Evolutionary conservation across 2,888 invertebrate genomes (phyloP).

Genomic region (Pyrrhosoma nymphula): DNA sequence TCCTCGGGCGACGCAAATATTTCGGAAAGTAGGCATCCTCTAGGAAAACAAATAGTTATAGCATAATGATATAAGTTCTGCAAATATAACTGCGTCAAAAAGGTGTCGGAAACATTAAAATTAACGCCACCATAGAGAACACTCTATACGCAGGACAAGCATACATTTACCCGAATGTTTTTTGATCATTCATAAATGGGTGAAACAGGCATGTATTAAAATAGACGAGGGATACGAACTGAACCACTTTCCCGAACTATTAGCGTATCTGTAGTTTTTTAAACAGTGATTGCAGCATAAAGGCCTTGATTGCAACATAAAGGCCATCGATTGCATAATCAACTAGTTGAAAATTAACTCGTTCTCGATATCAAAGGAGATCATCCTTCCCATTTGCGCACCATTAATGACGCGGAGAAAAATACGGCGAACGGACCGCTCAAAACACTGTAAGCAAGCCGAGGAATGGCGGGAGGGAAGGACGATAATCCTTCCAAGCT

Average conservation of each 20-base stretch:
- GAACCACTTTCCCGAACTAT: not conserved
- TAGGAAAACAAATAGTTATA: too few relatives aligned
- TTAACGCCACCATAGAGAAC: too few relatives aligned
- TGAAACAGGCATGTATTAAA: not conserved
- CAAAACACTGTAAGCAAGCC: not conserved
- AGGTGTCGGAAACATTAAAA: too few relatives aligned
- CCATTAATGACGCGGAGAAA: not conserved
- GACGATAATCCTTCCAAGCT: not conserved
- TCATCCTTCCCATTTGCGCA: not conserved
- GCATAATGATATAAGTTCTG: too few relatives aligned
- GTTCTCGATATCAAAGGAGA: not conserved
- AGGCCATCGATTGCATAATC: not conserved
- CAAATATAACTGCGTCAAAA: too few relatives aligned
- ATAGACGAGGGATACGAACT: not conserved
- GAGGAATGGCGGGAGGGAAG: not conserved
- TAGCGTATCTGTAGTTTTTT: not conserved
- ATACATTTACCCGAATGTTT: not conserved
- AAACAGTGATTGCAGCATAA: not conserved
- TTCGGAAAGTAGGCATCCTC: too few relatives aligned
- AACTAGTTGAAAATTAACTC: not conserved
- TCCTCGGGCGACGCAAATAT: too few relatives aligned
- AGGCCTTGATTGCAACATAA: too few relatives aligned
- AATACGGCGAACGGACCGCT: not conserved
- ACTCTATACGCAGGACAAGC: too few relatives aligned
- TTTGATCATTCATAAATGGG: not conserved